These are phyloP conservation scores for Manis javanica DNA, from an alignment of 2,797 vertebrate genomes.

Conservation along the genomic window DNA sequence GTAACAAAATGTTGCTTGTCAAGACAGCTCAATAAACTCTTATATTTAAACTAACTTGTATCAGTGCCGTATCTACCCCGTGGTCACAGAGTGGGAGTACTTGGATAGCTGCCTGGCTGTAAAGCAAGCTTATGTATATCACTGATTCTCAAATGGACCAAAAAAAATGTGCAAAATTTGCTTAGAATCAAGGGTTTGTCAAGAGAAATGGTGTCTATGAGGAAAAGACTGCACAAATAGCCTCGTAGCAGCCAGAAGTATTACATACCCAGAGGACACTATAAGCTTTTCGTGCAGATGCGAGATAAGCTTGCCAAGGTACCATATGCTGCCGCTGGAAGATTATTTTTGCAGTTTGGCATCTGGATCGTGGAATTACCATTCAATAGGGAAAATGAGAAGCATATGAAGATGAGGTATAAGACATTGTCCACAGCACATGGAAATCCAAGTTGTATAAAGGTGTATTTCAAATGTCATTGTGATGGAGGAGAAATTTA, in stretches of 20 bases:
- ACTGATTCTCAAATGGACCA: constrained; percentile 67
- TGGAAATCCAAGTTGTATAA: not conserved
- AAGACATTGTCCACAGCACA: constrained; percentile 6
- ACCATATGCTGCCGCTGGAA: constrained; percentile 72
- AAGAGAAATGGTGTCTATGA: constrained; percentile 62
- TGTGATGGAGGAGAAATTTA: not conserved
- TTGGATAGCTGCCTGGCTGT: constrained; percentile 71
- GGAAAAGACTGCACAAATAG: constrained; percentile 64
- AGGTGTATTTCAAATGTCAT: not conserved
- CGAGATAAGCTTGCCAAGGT: constrained; percentile 72
- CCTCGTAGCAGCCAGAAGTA: constrained; percentile 72
- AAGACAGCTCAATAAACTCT: constrained; percentile 71
- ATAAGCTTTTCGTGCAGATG: constrained; percentile 72
- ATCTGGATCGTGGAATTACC: constrained; percentile 64
- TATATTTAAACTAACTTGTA: constrained; percentile 62
- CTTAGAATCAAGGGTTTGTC: constrained; percentile 69
- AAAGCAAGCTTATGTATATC: constrained; percentile 57
- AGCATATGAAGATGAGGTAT: constrained; percentile 39
- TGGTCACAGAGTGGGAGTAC: constrained; percentile 14
- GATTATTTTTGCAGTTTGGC: constrained; percentile 65
- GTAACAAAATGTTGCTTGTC: constrained; percentile 42
- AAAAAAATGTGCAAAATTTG: constrained; percentile 59
- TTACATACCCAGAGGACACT: constrained; percentile 71
- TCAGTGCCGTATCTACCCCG: constrained; percentile 2
- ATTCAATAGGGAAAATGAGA: constrained; percentile 68